These are phyloP conservation scores for Apeira syringaria DNA, from an alignment of 2,888 invertebrate species.

Conservation along the genomic window DNA sequence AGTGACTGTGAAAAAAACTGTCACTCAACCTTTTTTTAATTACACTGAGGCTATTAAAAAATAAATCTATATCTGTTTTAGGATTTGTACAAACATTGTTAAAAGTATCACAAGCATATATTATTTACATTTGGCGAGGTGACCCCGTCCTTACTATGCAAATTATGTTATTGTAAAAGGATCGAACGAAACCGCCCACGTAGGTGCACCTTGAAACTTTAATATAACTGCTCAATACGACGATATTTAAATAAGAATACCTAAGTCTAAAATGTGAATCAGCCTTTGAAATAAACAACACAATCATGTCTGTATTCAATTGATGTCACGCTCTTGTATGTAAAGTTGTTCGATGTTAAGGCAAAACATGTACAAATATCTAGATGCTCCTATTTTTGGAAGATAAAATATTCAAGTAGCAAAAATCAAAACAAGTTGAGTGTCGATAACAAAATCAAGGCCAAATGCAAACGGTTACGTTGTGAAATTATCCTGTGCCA, in stretches of 20 bases:
- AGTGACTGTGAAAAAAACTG: too few species aligned
- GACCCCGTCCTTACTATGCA: slow-evolving; percentile 35
- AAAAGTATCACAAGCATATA: too few species aligned
- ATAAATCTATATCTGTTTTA: too few species aligned
- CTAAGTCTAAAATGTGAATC: slow-evolving; percentile 14
- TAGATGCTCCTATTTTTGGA: slow-evolving; percentile 13
- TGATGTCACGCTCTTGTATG: slow-evolving; percentile 20
- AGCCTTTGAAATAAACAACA: slow-evolving; percentile 18
- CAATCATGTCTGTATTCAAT: slow-evolving; percentile 20
- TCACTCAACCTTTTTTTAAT: too few species aligned
- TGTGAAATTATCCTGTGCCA: slow-evolving; percentile 5
- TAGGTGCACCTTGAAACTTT: slow-evolving; percentile 23
- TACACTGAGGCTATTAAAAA: too few species aligned
- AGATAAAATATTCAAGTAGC: slow-evolving; percentile 19
- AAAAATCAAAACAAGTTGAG: slow-evolving; percentile 15
- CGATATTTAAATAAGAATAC: slow-evolving; percentile 21
- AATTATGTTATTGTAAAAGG: slow-evolving; percentile 30
- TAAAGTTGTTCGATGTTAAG: slow-evolving; percentile 25
- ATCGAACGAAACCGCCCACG: slow-evolving; percentile 34
- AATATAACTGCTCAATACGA: slow-evolving; percentile 28
- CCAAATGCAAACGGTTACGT: slow-evolving; percentile 2
- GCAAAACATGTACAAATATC: slow-evolving; percentile 14
- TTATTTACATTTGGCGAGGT: slow-evolving; percentile 31
- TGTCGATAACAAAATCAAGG: slow-evolving; percentile 18
- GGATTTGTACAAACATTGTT: too few species aligned